phyloP scores from a whole-genome alignment of 2,113 vertebrate genomes.

The Laterallus jamaicensis region DNA sequence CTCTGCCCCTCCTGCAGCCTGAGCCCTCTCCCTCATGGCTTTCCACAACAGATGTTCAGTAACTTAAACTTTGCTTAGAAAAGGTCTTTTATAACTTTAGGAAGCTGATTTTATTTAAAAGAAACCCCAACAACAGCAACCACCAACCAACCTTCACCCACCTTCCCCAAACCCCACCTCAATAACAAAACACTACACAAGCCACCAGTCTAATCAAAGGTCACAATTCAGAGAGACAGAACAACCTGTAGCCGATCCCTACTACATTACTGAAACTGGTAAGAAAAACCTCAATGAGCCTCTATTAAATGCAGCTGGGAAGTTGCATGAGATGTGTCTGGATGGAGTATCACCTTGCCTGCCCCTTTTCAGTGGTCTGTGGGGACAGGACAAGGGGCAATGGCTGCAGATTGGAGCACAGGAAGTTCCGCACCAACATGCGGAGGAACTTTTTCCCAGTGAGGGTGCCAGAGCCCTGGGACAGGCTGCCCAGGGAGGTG shows the following conservation, averaged over 20 bases:
- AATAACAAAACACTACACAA: not conserved
- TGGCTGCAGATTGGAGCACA: no score
- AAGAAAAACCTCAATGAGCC: not conserved
- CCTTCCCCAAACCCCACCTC: not conserved
- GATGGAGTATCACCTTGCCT: not conserved
- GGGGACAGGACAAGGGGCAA: no score
- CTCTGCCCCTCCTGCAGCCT: not conserved
- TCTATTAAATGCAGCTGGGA: not conserved
- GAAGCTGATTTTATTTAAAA: not conserved
- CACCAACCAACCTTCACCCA: not conserved
- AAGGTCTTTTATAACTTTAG: not conserved
- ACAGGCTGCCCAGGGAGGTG: no score
- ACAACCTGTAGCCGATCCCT: not conserved
- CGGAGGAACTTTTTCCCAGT: no score
- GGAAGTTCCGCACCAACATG: no score
- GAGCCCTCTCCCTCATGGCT: not conserved
- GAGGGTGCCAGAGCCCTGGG: no score
- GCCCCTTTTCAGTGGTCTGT: no score
- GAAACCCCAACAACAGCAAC: not conserved
- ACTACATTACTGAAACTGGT: not conserved
- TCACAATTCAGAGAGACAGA: not conserved
- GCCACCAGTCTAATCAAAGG: not conserved
- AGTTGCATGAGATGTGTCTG: not conserved
- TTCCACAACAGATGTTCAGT: slow-evolving; percentile 33
- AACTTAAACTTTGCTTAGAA: slow-evolving; percentile 15